These are phyloP conservation scores for Meiosimyza decipiens DNA, from an alignment of 2,888 invertebrate genomes.

Conservation along the genomic window DNA sequence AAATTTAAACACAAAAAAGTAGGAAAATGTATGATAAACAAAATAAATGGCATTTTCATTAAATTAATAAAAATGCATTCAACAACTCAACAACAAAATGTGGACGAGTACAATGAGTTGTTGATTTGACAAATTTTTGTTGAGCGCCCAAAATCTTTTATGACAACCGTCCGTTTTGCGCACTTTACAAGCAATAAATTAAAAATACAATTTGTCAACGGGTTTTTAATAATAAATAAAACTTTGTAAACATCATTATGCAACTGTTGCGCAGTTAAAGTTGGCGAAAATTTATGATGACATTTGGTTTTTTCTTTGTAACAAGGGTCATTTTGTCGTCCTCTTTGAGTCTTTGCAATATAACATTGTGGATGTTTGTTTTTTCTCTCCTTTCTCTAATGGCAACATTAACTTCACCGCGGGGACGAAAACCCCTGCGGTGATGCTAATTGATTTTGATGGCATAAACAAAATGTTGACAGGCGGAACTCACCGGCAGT, in stretches of 20 bases:
- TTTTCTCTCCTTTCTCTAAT: conserved; percentile 1
- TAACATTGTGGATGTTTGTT: neutral
- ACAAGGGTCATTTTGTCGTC: neutral
- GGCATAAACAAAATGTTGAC: conserved; percentile 17
- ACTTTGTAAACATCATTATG: neutral
- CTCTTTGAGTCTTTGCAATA: neutral
- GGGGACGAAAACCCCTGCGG: conserved; percentile 1
- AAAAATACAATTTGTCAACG: conserved; percentile 3
- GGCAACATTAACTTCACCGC: neutral
- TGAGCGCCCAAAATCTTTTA: conserved; percentile 1
- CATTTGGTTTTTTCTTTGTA: conserved; percentile 12
- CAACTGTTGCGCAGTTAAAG: conserved; percentile 3
- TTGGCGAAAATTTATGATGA: neutral
- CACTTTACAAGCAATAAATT: conserved; percentile 24
- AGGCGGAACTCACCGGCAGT: conserved; percentile 36
- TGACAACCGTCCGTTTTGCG: conserved; percentile 1
- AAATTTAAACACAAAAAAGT: neutral
- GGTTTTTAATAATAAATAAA: neutral
- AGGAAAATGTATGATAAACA: conserved; percentile 3
- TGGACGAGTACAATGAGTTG: conserved; percentile 40
- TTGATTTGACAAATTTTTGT: neutral
- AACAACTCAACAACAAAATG: conserved; percentile 43
- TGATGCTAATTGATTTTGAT: conserved; percentile 46
- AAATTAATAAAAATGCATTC: conserved; percentile 21
- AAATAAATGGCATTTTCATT: neutral